Base-by-base conservation (phyloP, 2,797 vertebrate genomes). In the Esox lucius region DNA sequence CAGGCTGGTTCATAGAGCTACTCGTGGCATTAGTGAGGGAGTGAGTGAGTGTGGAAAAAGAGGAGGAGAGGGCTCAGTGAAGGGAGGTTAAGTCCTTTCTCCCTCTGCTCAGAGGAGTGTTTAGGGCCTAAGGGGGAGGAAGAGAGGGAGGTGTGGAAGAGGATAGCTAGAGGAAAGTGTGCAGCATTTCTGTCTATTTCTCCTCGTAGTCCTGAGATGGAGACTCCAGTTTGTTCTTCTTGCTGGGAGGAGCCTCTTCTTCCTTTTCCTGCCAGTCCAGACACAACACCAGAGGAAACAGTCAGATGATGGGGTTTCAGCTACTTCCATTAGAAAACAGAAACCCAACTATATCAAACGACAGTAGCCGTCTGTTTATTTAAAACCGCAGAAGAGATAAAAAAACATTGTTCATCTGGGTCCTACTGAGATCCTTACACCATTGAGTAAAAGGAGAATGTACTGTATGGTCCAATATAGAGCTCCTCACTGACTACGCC, bases 141-240 rank as follows among this genome's bases (percentile, higher is more conserved):
- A 51, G 65, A 22, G 24, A 49, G 24, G 35, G 76, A 85, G 87
- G 93, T 66, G 56, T 39, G 53, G 48, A 49, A 65, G 75, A 67
- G 49, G 75, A 88, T 90, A 85, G 90, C 90, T 82, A 82, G 90
- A 84, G 88, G 82, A 86, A 77, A 78, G 81, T 76, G 81, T 83
- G 81, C 73, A 75, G 73, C 78, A 86, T 73, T 84, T 91, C 95
- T 72, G 84, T 91, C 95, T 97, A 98, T 94, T 96, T 96, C 91
- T 96, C 96, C 87, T 97, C 96, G 75, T 95, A 91, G 83, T 93
- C 96, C 93, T 94, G 95, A 90, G 96, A 95, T 72, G 96, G 94
- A 87, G 95, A 92, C 90, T 98, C 97, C 92, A 91, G 88, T 95
- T 98, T 98, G 93, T 93, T 94, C 90, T 97, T 98, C 95, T 98